Conservation (phyloP, 2,113 vertebrate genomes). For the Apaloderma vittatum region DNA sequence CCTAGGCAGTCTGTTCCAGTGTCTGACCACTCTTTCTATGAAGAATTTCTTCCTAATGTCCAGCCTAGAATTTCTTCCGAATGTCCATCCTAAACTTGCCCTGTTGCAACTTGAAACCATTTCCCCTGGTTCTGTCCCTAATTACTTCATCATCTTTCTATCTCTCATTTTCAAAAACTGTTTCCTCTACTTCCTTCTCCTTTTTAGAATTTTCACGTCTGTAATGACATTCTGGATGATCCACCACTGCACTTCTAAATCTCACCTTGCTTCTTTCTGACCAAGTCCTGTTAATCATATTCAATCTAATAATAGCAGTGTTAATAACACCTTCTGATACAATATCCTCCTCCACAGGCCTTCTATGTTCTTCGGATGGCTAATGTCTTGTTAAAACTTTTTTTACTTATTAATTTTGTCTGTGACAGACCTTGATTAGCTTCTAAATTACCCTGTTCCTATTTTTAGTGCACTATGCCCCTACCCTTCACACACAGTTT, state of each 20-base stretch:
- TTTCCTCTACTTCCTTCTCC: neutral
- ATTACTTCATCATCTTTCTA: neutral
- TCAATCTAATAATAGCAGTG: constrained; percentile 76
- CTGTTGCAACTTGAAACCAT: too few relatives aligned
- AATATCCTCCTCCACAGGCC: constrained; percentile 67
- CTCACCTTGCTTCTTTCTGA: constrained; percentile 75
- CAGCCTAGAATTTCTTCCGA: too few relatives aligned
- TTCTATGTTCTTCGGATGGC: constrained; percentile 74
- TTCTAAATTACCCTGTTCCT: constrained; percentile 82
- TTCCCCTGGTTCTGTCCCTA: too few relatives aligned
- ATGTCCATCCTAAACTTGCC: too few relatives aligned
- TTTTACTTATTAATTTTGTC: constrained; percentile 85
- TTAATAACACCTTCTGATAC: constrained; percentile 75
- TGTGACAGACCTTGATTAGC: constrained; percentile 84
- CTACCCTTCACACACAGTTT: constrained; percentile 88
- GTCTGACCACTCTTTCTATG: too few relatives aligned
- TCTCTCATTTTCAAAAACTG: neutral
- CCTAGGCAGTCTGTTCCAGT: too few relatives aligned
- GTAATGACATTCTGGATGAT: constrained; percentile 70
- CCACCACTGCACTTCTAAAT: constrained; percentile 60
- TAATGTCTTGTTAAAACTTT: constrained; percentile 86
- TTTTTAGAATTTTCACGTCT: constrained; percentile 68
- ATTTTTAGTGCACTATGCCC: constrained; percentile 83
- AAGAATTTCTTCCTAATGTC: too few relatives aligned
- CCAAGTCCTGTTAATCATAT: constrained; percentile 78